Evolutionary conservation across 2,113 vertebrate genomes (phyloP), one percentile per base, ranked within the genome.

Genomic region (Macrotis lagotis): DNA sequence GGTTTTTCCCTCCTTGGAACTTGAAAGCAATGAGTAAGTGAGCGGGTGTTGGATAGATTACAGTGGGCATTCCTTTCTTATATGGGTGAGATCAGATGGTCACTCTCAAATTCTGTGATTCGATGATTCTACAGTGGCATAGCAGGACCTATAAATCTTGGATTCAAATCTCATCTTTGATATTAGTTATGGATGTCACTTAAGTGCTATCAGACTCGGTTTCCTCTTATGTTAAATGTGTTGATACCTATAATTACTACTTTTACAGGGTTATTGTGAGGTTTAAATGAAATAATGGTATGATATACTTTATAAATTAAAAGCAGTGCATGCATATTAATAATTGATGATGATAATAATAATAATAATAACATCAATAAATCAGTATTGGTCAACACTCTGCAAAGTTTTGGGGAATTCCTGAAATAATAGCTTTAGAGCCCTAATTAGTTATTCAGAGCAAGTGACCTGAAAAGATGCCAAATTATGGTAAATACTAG

Each of bases 401-500:
- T 90, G 66, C 91, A 92, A 95, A 93, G 74, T 53, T 93, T 48
- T 52, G 88, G 95, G 51, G 51, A 93, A 91, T 44, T 66, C n/a
- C 55, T 7, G 28, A 94, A 37, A 93, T 92, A 52, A 97, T 97
- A 96, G 91, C 31, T 96, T 93, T 91, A 90, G 89, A 93, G 53
- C 90, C 93, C 90, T 96, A 95, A 92, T n/a, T 96, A 95, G 91
- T 91, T 94, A 51, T 93, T 97, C 95, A 97, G 95, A 96, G 89
- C 95, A 97, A 92, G 96, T 96, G 94, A 95, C 92, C 59, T 95
- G 96, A 92, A 95, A 96, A 97, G 95, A 91, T 94, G 93, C 96
- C 92, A 97, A 96, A 96, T 96, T 95, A 95, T 50, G 93, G 91
- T 96, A 95, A 97, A 96, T 96, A 97, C 83, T 90, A 91, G 94